Conservation (phyloP, 2,888 invertebrate genomes). For the Hirtodrosophila alboralis region DNA sequence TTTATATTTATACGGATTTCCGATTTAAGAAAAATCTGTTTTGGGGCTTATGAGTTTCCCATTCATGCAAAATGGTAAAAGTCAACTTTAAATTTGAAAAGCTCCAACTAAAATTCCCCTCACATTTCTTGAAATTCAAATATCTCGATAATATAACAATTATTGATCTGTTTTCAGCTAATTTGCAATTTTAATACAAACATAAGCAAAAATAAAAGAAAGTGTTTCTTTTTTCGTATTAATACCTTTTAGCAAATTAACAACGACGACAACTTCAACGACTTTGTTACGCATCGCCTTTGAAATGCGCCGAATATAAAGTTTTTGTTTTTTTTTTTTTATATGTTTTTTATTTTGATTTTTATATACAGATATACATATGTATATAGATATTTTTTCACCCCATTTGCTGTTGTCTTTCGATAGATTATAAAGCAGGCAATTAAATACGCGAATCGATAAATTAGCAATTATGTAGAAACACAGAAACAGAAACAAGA, state of each 20-base stretch:
- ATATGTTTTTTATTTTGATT: not conserved
- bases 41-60: not conserved
- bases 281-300: slow-evolving; percentile 53
- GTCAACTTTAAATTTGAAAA: too few relatives aligned
- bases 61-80: slow-evolving; percentile 3
- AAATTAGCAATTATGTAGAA: slow-evolving; percentile 71
- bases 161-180: slow-evolving; percentile 56
- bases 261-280: slow-evolving; percentile 28
- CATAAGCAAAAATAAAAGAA: slow-evolving; percentile 38
- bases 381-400: too few relatives aligned
- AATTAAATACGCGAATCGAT: slow-evolving; percentile 60
- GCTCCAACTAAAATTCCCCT: too few relatives aligned
- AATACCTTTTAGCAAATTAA: slow-evolving; percentile 58
- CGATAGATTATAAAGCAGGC: slow-evolving; percentile 51
- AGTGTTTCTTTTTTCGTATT: slow-evolving; percentile 47
- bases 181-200: slow-evolving; percentile 53
- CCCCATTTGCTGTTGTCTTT: too few relatives aligned
- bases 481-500: slow-evolving; percentile 47
- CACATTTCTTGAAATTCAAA: slow-evolving; percentile 38
- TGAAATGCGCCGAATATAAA: slow-evolving; percentile 47
- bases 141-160: slow-evolving; percentile 59
- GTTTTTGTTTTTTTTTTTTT: slow-evolving; percentile 23
- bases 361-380: too few relatives aligned
- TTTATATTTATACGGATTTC: not conserved
- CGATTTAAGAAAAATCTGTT: not conserved